A percentile compares a stretch with the other conserved stretches of the same genome.
Evolutionary conservation across 2,113 vertebrate species (phyloP).

Genomic region (Sinocyclocheilus grahami): DNA sequence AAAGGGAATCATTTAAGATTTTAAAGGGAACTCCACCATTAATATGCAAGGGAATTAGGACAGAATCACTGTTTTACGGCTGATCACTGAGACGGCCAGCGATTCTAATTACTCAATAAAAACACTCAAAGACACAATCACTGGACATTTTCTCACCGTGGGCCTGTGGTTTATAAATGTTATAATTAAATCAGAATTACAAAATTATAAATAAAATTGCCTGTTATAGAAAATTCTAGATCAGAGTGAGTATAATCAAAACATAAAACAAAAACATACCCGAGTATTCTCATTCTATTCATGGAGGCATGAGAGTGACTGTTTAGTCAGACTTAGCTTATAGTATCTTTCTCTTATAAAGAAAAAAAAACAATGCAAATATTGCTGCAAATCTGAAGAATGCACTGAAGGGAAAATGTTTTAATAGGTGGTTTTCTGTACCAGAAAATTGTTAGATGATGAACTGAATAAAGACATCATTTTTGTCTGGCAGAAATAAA

Average conservation of each 20-base stretch:
- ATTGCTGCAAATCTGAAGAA: not conserved
- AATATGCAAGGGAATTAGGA: no score
- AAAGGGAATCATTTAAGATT: no score
- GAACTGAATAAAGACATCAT: constrained; percentile 39
- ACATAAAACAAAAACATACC: no score
- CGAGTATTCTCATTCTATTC: not conserved
- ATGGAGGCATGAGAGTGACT: not conserved
- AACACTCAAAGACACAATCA: not conserved
- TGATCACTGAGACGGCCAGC: no score
- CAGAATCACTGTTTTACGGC: no score
- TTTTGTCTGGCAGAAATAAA: constrained; percentile 34
- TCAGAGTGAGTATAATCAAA: not conserved
- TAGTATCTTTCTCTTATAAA: not conserved
- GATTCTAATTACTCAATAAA: not conserved
- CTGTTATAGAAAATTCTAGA: not conserved
- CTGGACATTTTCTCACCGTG: not conserved
- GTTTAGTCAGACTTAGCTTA: not conserved
- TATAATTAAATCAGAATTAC: no score
- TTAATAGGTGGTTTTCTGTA: constrained; percentile 30
- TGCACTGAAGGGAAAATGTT: constrained; percentile 7
- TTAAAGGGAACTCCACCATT: no score
- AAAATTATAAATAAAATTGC: no score
- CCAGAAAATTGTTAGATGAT: constrained; percentile 35
- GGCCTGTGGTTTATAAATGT: not conserved
- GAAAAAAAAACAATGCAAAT: not conserved